Percentiles rank a stretch among this genome's conserved stretches.
Evolutionary conservation across 2,113 vertebrate species (phyloP).

Genomic region (Indicator maculatus): DNA sequence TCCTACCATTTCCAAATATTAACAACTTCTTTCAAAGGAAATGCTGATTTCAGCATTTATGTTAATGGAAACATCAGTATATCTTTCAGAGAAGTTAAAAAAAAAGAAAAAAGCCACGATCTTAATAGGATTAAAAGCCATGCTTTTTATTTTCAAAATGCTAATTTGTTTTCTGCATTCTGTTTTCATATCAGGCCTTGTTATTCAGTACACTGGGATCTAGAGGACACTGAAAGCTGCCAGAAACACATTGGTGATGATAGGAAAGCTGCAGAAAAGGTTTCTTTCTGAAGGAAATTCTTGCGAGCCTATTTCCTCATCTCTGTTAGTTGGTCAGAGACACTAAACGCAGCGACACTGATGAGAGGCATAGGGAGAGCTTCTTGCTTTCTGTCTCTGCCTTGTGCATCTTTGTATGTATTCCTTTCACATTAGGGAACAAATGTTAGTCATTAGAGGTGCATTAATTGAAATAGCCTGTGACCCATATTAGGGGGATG

Average conservation of each 20-base stretch:
- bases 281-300: constrained; percentile 50
- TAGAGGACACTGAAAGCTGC: constrained; percentile 60
- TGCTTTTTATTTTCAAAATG: constrained; percentile 81
- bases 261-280: constrained; percentile 64
- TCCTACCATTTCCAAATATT: constrained; percentile 83
- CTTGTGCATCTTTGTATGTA: neutral
- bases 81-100: constrained; percentile 78
- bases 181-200: constrained; percentile 69
- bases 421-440: constrained; percentile 20
- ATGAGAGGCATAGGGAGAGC: neutral
- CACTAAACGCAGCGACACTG: neutral
- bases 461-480: constrained; percentile 49
- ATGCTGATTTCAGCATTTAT: constrained; percentile 85
- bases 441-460: constrained; percentile 52
- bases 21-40: constrained; percentile 83
- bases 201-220: constrained; percentile 50
- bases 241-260: constrained; percentile 46
- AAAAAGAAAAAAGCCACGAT: constrained; percentile 57
- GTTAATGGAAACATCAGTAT: constrained; percentile 79
- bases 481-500: constrained; percentile 30
- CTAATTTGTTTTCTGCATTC: constrained; percentile 81
- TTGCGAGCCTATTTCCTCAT: neutral
- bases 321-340: neutral
- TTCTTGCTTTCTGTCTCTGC: neutral
- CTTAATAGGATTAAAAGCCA: constrained; percentile 84